phyloP scores from a whole-genome alignment of 2,113 vertebrate genomes.

The Lasiurus cinereus region DNA sequence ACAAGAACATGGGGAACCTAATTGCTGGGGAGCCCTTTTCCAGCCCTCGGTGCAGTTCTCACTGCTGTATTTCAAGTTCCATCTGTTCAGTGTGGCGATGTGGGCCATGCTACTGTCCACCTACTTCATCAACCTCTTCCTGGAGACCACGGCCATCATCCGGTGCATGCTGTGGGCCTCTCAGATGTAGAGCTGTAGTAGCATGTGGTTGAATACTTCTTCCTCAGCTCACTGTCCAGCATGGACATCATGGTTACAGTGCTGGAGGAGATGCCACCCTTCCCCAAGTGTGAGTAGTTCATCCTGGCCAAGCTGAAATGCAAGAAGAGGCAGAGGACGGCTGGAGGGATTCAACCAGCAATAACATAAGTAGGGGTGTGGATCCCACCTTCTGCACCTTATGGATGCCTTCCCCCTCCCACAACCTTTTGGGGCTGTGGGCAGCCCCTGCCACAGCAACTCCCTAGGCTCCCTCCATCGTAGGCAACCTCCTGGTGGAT shows the following conservation, averaged over 20 bases:
- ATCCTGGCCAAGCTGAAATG: slow-evolving; percentile 96
- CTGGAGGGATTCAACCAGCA: slow-evolving; percentile 89
- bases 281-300: slow-evolving; percentile 95
- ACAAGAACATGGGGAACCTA: slow-evolving; percentile 97
- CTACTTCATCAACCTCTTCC: slow-evolving; percentile 96
- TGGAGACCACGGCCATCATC: slow-evolving; percentile 90
- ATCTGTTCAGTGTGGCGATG: slow-evolving; percentile 94
- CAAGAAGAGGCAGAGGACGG: slow-evolving; percentile 95
- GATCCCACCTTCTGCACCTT: slow-evolving; percentile 92
- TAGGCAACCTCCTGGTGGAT: slow-evolving; percentile 93
- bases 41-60: slow-evolving; percentile 95
- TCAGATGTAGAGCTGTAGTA: slow-evolving; percentile 95
- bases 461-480: slow-evolving; percentile 81
- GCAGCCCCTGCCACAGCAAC: slow-evolving; percentile 85
- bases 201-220: slow-evolving; percentile 94
- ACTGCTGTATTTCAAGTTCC: slow-evolving; percentile 95
- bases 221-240: slow-evolving; percentile 95
- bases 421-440: slow-evolving; percentile 93
- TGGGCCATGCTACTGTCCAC: slow-evolving; percentile 94
- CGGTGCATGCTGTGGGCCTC: slow-evolving; percentile 94
- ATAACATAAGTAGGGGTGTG: slow-evolving; percentile 91
- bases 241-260: slow-evolving; percentile 94
- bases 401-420: slow-evolving; percentile 95
- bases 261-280: slow-evolving; percentile 90
- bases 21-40: slow-evolving; percentile 95